Evolutionary conservation across 2,113 vertebrate genomes (phyloP).

Genomic region (Vulpes lagopus): DNA sequence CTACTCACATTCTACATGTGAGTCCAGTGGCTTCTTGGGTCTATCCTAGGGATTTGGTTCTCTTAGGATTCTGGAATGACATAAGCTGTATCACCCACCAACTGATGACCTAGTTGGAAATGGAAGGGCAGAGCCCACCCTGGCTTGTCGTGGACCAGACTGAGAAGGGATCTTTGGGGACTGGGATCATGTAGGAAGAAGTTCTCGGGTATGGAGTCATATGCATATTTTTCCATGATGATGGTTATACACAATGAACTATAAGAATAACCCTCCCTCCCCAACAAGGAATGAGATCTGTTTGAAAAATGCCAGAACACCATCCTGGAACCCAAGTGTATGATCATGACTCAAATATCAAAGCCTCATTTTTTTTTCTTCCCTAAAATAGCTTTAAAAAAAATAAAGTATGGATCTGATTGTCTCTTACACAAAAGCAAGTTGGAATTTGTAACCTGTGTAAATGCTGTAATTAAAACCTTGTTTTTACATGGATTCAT

Average conservation of each 20-base stretch:
- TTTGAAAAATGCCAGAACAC: constrained; percentile 48
- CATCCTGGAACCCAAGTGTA: background rate
- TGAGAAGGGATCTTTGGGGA: background rate
- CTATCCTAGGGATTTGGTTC: background rate
- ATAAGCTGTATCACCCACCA: no score
- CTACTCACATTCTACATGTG: no score
- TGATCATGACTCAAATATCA: constrained; percentile 53
- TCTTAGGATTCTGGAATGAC: background rate
- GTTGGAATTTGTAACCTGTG: constrained; percentile 78
- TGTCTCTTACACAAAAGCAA: constrained; percentile 75
- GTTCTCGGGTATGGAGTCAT: accelerated
- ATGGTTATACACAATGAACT: accelerated
- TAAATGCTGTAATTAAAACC: constrained; percentile 78
- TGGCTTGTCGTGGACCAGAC: no score
- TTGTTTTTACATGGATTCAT: constrained; percentile 78
- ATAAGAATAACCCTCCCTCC: background rate
- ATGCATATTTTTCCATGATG: no score
- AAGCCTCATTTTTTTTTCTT: background rate
- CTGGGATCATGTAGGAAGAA: background rate
- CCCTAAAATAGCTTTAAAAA: background rate
- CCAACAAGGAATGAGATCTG: background rate
- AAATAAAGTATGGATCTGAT: constrained; percentile 55
- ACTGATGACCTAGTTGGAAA: background rate
- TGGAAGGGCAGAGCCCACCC: background rate
- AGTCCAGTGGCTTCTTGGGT: background rate